Conservation (phyloP, 2,113 vertebrate species). For the Heteronetta atricapilla region DNA sequence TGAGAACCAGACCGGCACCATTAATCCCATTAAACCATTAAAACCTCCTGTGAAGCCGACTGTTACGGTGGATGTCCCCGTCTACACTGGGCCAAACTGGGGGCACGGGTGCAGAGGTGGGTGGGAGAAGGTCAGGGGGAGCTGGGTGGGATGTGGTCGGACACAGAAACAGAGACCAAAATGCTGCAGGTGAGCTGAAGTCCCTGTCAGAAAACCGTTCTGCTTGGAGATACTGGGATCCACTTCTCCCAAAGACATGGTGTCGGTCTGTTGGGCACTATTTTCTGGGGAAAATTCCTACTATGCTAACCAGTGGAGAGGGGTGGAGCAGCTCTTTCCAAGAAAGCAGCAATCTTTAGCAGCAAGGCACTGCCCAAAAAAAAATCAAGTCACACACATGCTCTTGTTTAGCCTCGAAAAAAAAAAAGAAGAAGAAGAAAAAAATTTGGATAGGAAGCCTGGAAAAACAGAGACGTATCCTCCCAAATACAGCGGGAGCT, state of each 20-base stretch:
- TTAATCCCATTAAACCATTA: neutral
- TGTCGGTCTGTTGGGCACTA: neutral
- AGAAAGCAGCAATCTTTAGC: slow-evolving; percentile 22
- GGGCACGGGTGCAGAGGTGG: neutral
- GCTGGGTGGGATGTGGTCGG: neutral
- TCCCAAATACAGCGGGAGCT: neutral
- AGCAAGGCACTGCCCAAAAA: neutral
- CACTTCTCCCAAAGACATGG: neutral
- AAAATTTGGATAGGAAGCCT: slow-evolving; percentile 6
- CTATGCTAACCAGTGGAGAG: neutral
- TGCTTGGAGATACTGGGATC: neutral
- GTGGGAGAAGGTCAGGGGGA: neutral
- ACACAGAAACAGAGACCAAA: neutral
- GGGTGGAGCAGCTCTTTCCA: slow-evolving; percentile 36
- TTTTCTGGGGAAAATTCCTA: neutral
- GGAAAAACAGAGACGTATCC: neutral
- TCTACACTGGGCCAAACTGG: neutral
- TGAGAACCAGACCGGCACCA: rapidly evolving
- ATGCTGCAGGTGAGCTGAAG: neutral
- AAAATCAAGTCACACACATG: slow-evolving; percentile 24
- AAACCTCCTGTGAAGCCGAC: neutral
- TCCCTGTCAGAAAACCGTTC: neutral
- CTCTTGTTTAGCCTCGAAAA: slow-evolving; percentile 4
- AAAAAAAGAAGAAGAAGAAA: neutral
- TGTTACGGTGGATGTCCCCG: neutral